These are phyloP conservation scores for Rugalucina vietnamica DNA, from an alignment of 2,888 invertebrate genomes.

Conservation along the genomic window DNA sequence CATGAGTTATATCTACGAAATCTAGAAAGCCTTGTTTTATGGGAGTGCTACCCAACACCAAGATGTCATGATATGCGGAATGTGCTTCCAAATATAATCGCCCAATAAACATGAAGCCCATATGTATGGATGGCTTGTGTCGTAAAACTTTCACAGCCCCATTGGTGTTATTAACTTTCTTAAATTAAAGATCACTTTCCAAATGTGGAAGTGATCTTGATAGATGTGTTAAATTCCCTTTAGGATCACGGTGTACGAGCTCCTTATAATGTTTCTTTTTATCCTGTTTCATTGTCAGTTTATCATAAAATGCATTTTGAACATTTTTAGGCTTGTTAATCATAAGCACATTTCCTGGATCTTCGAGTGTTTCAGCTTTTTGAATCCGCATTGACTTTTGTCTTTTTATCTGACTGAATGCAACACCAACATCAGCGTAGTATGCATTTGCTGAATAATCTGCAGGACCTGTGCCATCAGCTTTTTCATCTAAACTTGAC, in stretches of 20 bases:
- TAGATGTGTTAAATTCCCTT: background rate
- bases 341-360: background rate
- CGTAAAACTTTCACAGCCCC: no score
- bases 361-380: background rate
- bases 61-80: no score
- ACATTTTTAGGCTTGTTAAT: background rate
- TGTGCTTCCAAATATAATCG: no score
- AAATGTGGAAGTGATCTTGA: background rate
- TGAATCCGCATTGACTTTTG: background rate
- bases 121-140: no score
- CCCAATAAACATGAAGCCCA: no score
- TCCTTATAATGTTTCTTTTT: constrained; percentile 1
- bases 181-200: no score
- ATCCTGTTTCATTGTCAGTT: background rate
- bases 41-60: no score
- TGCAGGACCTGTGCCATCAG: no score
- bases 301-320: background rate
- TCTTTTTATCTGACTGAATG: background rate
- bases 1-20: no score
- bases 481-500: no score
- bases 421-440: background rate
- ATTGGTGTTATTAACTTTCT: no score
- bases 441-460: background rate
- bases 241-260: background rate
- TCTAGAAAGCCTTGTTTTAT: no score